Base-by-base conservation (phyloP, 2,113 vertebrate genomes). In the Thalassarche chlororhynchos region DNA sequence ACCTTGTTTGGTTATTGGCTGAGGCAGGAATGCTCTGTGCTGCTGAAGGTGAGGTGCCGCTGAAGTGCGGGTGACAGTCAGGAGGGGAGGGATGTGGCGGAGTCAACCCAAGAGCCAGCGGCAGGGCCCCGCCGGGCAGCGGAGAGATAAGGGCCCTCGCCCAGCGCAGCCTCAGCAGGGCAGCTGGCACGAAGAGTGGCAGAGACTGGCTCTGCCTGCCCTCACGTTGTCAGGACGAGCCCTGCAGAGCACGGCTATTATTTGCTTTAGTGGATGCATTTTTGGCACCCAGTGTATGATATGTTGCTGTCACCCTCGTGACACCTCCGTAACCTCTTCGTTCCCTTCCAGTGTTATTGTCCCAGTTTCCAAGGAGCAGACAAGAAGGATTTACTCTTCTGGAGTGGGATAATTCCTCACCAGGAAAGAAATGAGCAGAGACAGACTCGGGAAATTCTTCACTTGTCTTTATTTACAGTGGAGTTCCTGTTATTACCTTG, bases 401-500 rank as follows among this genome's bases (percentile, higher is more conserved):
- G 78, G 75, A 91, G 84, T 40, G 44, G 76, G 66, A 94, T 90
- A 93, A 96, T 94, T 94, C 83, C 85, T 97, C 95, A 80, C 66
- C 38, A 60, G 94, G 86, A 89, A 93, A 97, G 54, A 93, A 94
- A 94, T 55, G 38, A 94, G 49, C 64, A 80, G 77, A 91, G 69
- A 58, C 79, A 97, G 91, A 78, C 28, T 66, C 0, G 31, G 88
- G 91, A 97, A 96, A 96, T 96, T 97, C 89, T 97, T 97, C 82
- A 74, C 89, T 90, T 86, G 93, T 93, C 95, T 96, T 94, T 97
- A 96, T 97, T 97, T 97, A 96, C 84, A 77, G 91, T 18, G 10
- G 64, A 93, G 87, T 96, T 97, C 95, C 95, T 97, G 93, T 95
- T 96, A 94, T 97, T 97, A 96, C 93, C 94, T 96, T 97, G 82